phyloP scores from a whole-genome alignment of 2,888 invertebrate species.

The Anthrax anthrax region DNA sequence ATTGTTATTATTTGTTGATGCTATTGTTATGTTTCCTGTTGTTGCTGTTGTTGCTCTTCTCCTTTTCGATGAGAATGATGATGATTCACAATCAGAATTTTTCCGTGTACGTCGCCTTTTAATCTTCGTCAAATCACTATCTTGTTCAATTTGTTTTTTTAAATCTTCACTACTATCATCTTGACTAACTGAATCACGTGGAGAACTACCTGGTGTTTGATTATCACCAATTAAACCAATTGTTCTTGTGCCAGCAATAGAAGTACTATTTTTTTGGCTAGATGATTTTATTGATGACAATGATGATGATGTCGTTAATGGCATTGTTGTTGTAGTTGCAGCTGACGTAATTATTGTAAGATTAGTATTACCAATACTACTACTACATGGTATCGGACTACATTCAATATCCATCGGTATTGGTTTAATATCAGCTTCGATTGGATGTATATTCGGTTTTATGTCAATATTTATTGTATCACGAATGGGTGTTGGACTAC shows the following conservation, averaged over 20 bases:
- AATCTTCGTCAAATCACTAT: constrained; percentile 29
- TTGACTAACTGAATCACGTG: constrained; percentile 30
- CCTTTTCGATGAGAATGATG: constrained; percentile 8
- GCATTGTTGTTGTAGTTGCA: not conserved
- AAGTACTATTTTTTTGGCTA: not conserved
- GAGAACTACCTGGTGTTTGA: constrained; percentile 25
- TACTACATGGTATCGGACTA: constrained; percentile 7
- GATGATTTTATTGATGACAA: not conserved
- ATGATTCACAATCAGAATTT: constrained; percentile 28
- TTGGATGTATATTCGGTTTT: constrained; percentile 25
- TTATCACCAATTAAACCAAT: constrained; percentile 13
- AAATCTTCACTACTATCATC: constrained; percentile 33
- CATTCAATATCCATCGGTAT: constrained; percentile 22
- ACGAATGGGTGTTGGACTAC: constrained; percentile 60
- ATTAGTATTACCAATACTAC: constrained; percentile 8
- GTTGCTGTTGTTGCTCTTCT: constrained; percentile 14
- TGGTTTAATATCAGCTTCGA: constrained; percentile 29
- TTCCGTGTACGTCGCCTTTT: constrained; percentile 38
- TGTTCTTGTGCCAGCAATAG: not conserved
- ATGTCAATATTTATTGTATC: constrained; percentile 42
- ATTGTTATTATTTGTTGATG: no score
- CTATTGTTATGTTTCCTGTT: no score
- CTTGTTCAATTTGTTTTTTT: constrained; percentile 21
- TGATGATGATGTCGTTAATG: not conserved
- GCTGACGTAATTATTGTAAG: not conserved